These are phyloP conservation scores for Chinchilla lanigera DNA, from an alignment of 2,113 vertebrate genomes.

Conservation along the genomic window DNA sequence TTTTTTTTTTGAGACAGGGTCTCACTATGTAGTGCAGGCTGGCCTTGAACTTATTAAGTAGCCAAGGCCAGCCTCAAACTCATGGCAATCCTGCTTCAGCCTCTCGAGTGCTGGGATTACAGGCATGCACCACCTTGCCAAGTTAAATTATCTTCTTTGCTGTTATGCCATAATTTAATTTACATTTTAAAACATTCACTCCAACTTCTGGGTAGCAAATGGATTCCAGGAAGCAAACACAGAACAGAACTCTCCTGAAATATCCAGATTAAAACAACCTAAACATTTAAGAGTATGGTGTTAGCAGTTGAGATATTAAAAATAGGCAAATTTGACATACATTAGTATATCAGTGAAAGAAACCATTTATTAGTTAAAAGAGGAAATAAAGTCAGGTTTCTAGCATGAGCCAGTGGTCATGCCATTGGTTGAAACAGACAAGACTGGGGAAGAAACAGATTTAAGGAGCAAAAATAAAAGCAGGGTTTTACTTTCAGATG, in stretches of 20 bases:
- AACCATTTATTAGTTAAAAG: background rate
- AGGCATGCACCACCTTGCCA: background rate
- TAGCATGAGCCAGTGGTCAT: background rate
- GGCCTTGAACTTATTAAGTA: background rate
- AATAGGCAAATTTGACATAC: background rate
- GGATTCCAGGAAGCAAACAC: background rate
- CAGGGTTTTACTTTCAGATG: background rate
- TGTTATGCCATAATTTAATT: constrained; percentile 12
- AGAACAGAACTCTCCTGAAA: background rate
- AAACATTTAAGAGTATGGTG: background rate
- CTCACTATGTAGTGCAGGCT: background rate
- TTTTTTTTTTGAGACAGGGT: background rate
- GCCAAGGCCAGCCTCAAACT: background rate
- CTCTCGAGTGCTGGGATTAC: background rate
- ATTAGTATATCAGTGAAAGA: constrained; percentile 4
- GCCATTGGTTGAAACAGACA: background rate
- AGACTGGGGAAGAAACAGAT: background rate
- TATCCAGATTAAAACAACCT: background rate
- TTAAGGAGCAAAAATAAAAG: constrained; percentile 4
- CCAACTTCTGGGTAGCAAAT: constrained; percentile 7
- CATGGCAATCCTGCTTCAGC: background rate
- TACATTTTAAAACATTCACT: constrained; percentile 40
- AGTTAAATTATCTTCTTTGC: background rate
- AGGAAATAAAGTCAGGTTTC: background rate
- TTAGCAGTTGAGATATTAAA: background rate